Conservation (phyloP, 2,113 vertebrate genomes). For the Xiphias gladius region DNA sequence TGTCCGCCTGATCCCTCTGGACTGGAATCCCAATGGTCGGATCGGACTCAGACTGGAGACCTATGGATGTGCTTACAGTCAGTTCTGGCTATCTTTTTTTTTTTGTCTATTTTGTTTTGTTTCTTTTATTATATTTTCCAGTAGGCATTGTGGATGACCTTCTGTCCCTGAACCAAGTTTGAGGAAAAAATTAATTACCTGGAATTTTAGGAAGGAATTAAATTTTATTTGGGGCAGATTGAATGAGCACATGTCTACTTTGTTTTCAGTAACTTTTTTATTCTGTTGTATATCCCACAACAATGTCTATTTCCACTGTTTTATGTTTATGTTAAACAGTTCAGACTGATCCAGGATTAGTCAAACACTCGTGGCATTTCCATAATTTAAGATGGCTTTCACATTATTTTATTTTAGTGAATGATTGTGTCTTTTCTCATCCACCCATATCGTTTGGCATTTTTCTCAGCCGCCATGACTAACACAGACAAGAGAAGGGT, state of each 20-base stretch:
- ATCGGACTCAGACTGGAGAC: slow-evolving; percentile 76
- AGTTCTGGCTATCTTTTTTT: slow-evolving; percentile 24
- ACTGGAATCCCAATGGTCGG: slow-evolving; percentile 72
- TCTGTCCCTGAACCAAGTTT: no score
- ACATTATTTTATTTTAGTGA: not conserved
- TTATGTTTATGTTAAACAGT: not conserved
- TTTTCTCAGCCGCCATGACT: not conserved
- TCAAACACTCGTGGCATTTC: not conserved
- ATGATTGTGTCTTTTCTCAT: not conserved
- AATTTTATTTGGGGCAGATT: no score
- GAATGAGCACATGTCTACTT: not conserved
- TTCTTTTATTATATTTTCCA: no score
- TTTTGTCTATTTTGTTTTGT: not conserved
- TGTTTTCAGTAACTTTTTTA: no score
- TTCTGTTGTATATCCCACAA: no score
- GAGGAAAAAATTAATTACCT: no score
- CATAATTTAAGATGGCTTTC: not conserved
- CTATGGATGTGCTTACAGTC: slow-evolving; percentile 73
- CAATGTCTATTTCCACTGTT: not conserved
- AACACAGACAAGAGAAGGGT: no score
- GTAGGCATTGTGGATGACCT: no score
- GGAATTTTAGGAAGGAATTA: no score
- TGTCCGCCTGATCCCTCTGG: slow-evolving; percentile 65
- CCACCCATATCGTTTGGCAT: not conserved
- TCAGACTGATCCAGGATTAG: not conserved